Conservation (phyloP, 2,113 vertebrate species). For the Willisornis vidua region DNA sequence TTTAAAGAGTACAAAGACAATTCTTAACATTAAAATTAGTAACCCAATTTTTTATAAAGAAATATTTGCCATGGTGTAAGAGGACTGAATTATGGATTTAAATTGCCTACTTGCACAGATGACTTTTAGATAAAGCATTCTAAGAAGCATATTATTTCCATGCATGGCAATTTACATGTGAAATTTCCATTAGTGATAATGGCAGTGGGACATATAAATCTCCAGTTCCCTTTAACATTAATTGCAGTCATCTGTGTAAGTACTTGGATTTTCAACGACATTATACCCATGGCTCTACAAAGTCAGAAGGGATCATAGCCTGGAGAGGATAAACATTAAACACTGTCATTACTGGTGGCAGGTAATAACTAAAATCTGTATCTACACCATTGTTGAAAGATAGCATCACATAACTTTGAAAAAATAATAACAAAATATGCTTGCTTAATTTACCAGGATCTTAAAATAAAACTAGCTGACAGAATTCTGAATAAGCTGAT, state of each 20-base stretch:
- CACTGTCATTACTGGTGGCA: constrained; percentile 11
- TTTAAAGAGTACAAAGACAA: background rate
- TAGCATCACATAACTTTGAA: background rate
- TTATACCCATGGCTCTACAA: background rate
- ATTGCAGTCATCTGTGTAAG: constrained; percentile 49
- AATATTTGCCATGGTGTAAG: background rate
- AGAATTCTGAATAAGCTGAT: constrained; percentile 42
- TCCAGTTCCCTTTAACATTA: constrained; percentile 53
- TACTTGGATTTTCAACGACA: constrained; percentile 45
- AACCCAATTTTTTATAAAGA: background rate
- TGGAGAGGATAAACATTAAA: constrained; percentile 28
- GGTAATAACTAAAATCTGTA: constrained; percentile 34
- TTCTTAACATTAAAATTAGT: background rate
- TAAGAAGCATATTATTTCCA: constrained; percentile 56
- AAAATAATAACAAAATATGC: background rate
- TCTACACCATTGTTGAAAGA: background rate
- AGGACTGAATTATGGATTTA: constrained; percentile 8
- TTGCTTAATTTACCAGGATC: constrained; percentile 24
- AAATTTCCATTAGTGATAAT: constrained; percentile 67
- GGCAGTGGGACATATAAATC: constrained; percentile 18
- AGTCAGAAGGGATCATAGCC: constrained; percentile 40
- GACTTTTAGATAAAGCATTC: constrained; percentile 24
- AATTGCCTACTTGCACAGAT: constrained; percentile 35
- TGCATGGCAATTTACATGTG: constrained; percentile 61
- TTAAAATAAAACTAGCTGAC: constrained; percentile 38